A percentile compares a stretch with the other conserved stretches of the same genome.
phyloP scores from a whole-genome alignment of 64 coral and sea anemone genomes.

The Montipora capricornis region DNA sequence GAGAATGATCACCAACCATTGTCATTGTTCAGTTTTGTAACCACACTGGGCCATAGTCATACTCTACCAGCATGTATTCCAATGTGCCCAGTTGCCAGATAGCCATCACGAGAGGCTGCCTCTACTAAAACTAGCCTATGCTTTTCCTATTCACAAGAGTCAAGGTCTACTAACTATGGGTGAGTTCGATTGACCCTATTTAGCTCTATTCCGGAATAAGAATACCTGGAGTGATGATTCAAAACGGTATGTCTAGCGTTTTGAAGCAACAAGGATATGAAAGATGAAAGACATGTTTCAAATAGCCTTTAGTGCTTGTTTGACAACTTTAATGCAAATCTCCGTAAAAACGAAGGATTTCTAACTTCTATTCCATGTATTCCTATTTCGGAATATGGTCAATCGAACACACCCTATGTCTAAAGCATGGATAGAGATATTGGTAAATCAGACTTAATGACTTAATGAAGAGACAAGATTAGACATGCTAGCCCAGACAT shows the following conservation, averaged over 20 bases:
- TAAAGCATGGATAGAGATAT: conserved; percentile 45
- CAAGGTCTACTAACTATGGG: conserved; percentile 4
- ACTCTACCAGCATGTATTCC: conserved; percentile 10
- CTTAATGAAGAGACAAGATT: conserved; percentile 41
- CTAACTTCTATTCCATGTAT: no score
- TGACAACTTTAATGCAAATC: no score
- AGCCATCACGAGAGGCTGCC: conserved; percentile 38
- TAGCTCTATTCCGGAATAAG: no score
- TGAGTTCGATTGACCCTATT: no score
- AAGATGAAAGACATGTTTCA: no score
- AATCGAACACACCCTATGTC: background rate
- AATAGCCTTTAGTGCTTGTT: no score
- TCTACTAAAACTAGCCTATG: conserved; percentile 15
- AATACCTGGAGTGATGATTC: no score
- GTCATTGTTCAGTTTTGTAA: conserved; percentile 48
- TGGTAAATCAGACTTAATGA: conserved; percentile 40
- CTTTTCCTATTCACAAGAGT: conserved; percentile 40
- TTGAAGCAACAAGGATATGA: no score
- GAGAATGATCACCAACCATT: conserved; percentile 10
- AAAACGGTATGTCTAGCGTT: no score
- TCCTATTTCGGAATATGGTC: no score
- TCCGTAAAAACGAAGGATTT: no score
- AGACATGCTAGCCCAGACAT: conserved; percentile 41
- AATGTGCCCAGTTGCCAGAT: conserved; percentile 49
- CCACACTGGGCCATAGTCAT: background rate